phyloP scores from a whole-genome alignment of 2,888 invertebrate species.

The Nudaria mundana region DNA sequence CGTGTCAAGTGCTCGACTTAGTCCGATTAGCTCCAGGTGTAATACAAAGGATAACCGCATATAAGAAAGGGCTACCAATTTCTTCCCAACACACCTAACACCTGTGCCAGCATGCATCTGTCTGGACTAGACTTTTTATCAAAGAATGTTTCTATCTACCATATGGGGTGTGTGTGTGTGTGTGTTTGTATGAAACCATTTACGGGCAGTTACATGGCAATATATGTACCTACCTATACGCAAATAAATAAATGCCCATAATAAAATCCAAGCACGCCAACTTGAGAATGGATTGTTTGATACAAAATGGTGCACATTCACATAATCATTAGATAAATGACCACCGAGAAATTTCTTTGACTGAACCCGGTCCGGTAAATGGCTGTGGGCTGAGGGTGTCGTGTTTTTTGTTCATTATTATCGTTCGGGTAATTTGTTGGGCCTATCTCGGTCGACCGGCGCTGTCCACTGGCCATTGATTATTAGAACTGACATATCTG shows the following conservation, averaged over 20 bases:
- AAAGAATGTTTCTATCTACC: no score
- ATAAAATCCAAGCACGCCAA: not conserved
- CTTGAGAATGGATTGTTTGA: conserved; percentile 4
- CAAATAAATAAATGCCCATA: not conserved
- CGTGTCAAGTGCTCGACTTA: no score
- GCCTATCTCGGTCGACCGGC: conserved; percentile 28
- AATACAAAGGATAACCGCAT: no score
- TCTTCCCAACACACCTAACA: no score
- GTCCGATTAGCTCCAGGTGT: no score
- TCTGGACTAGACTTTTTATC: no score
- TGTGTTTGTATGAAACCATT: no score
- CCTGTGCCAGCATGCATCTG: no score
- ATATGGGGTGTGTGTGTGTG: no score
- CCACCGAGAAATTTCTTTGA: conserved; percentile 20
- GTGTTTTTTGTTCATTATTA: conserved; percentile 34
- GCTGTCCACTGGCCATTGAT: conserved; percentile 15
- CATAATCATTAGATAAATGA: conserved; percentile 2
- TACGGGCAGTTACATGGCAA: no score
- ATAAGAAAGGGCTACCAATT: no score
- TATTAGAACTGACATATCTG: conserved; percentile 20
- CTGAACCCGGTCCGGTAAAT: conserved; percentile 18
- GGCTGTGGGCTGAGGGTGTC: conserved; percentile 19
- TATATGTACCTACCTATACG: no score
- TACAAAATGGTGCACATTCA: conserved; percentile 19
- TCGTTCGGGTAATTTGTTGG: conserved; percentile 29